These are phyloP conservation scores for Idaea aversata DNA, from an alignment of 2,888 invertebrate genomes.

Conservation along the genomic window DNA sequence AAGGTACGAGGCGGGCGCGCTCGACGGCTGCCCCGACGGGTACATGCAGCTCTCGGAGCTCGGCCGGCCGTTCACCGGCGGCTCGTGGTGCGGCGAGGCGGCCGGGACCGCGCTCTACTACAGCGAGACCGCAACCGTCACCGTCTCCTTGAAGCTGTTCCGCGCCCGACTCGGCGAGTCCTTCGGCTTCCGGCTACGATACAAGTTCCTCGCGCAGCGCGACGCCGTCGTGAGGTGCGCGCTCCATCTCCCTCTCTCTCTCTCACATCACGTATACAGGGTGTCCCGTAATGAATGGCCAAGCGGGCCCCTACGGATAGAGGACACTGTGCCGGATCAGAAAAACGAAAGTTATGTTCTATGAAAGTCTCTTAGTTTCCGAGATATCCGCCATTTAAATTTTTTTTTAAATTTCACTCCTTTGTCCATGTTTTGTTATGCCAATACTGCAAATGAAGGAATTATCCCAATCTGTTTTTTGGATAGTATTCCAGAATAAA, in stretches of 20 bases:
- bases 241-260: slow-evolving; percentile 1
- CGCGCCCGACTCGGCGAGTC: slow-evolving; percentile 85
- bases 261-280: too few species aligned
- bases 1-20: slow-evolving; percentile 86
- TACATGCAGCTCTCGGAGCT: slow-evolving; percentile 93
- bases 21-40: slow-evolving; percentile 91
- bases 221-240: slow-evolving; percentile 87
- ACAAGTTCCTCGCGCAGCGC: slow-evolving; percentile 89
- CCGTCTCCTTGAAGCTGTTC: slow-evolving; percentile 90
- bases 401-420: too few species aligned
- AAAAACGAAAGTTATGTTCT: too few species aligned
- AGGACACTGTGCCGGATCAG: too few species aligned
- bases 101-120: slow-evolving; percentile 91
- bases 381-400: too few species aligned
- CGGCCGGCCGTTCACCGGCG: slow-evolving; percentile 92
- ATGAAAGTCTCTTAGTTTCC: too few species aligned
- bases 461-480: too few species aligned
- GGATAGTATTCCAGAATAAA: too few species aligned
- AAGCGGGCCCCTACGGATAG: too few species aligned
- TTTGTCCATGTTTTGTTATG: too few species aligned
- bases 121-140: slow-evolving; percentile 94
- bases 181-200: slow-evolving; percentile 89
- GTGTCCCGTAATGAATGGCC: too few species aligned
- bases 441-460: too few species aligned
- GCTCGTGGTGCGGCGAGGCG: slow-evolving; percentile 93